These are phyloP conservation scores for Paralichthys olivaceus DNA, from an alignment of 2,113 vertebrate genomes.

Conservation along the genomic window DNA sequence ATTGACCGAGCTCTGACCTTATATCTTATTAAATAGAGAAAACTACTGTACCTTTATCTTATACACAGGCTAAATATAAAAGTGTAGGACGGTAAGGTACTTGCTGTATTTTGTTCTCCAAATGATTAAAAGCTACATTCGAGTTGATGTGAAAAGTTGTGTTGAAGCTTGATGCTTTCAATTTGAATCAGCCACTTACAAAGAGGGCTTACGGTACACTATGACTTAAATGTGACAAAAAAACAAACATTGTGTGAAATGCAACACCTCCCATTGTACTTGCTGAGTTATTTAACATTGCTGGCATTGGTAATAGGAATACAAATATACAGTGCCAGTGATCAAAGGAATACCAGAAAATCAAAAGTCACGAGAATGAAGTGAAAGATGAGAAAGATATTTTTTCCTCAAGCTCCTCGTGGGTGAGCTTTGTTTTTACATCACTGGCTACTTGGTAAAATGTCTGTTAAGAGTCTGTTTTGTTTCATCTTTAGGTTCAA, in stretches of 20 bases:
- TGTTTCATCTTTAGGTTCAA: slow-evolving; percentile 44
- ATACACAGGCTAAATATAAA: background rate
- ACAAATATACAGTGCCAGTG: background rate
- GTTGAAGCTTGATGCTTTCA: background rate
- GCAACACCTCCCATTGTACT: background rate
- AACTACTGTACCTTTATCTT: background rate
- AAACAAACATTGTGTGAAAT: background rate
- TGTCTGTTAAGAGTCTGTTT: slow-evolving; percentile 1
- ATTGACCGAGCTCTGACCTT: slow-evolving; percentile 2
- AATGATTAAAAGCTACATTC: too few species aligned
- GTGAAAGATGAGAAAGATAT: background rate
- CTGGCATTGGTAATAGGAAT: background rate
- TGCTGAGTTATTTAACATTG: background rate
- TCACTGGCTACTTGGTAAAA: background rate
- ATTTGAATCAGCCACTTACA: background rate
- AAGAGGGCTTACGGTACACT: background rate
- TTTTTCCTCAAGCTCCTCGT: background rate
- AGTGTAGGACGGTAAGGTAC: background rate
- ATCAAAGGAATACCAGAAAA: too few species aligned
- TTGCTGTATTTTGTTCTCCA: too few species aligned
- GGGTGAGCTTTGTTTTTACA: slow-evolving; percentile 1
- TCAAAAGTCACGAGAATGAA: too few species aligned
- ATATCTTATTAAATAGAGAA: background rate
- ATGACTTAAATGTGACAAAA: background rate
- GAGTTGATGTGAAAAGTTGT: too few species aligned